Evolutionary conservation across 2,797 vertebrate genomes (phyloP), one percentile per base, ranked within the genome.

Genomic region (Taenioides sp.): DNA sequence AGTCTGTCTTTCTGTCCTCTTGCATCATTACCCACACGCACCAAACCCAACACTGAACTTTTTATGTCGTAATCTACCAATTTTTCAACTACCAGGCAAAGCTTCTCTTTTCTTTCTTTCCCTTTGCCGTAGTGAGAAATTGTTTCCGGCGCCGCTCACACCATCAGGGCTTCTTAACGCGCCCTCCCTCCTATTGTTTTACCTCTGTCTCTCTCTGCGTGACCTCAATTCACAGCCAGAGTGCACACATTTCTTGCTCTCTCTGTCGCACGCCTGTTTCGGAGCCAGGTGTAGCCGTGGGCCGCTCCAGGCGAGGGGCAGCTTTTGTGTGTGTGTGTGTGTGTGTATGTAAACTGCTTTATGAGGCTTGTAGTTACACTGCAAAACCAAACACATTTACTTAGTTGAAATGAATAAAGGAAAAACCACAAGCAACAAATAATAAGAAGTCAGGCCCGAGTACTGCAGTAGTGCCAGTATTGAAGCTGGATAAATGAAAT

Each of bases 201-300:
- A 81, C 80, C 84, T 81, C 80, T 80, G 81, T 88, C 70, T 88
- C 80, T 86, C 83, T 86, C 86, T 72, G 72, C 75, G 66, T 91
- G 91, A 90, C 90, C 91, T 90, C 79, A 84, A 91, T 92, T 91
- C 85, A 75, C 81, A 78, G 73, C 71, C 86, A 74, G 52, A 72
- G 79, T 82, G 49, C 80, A 67, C 80, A 67, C 80, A 88, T 86
- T 84, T 66, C 80, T 80, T 74, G 81, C 84, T 77, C 80, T 86
- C 78, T 70, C 83, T 77, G 18, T 80, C 79, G 76, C 77, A 65
- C 75, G 47, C 71, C 23, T 66, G 57, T 82, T 70, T 83, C 69
- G 73, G 20, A 81, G 81, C 85, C 87, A 89, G 88, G 91, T 91
- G 88, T 85, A 84, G 81, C 84, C 76, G 69, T 78, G 67, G 59